phyloP scores from a whole-genome alignment of 1,140 invertebrate species.

The Monomorium pharaonis region DNA sequence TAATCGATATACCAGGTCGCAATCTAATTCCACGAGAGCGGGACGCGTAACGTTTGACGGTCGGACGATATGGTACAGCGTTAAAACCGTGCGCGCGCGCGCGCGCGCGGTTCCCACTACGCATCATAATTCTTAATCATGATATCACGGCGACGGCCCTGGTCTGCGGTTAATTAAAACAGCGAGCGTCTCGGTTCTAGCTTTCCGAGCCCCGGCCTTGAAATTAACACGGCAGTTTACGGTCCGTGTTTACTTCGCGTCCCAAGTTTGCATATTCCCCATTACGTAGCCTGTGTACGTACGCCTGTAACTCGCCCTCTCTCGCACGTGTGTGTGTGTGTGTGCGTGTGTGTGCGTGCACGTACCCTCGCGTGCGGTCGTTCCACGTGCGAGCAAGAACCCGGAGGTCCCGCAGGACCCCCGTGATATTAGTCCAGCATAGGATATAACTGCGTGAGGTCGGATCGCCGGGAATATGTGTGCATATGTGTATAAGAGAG shows the following conservation, averaged over 20 bases:
- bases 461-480: background rate
- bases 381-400: background rate
- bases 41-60: slow-evolving; percentile 13
- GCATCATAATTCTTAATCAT: slow-evolving; percentile 62
- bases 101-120: background rate
- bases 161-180: slow-evolving; percentile 65
- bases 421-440: slow-evolving; percentile 41
- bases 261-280: slow-evolving; percentile 72
- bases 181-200: slow-evolving; percentile 52
- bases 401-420: slow-evolving; percentile 15
- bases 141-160: slow-evolving; percentile 44
- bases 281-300: slow-evolving; percentile 58
- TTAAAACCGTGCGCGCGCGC: background rate
- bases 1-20: slow-evolving; percentile 39
- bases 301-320: slow-evolving; percentile 9
- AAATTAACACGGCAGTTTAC: slow-evolving; percentile 75
- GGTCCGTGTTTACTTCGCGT: slow-evolving; percentile 59
- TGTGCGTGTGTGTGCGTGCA: slow-evolving; percentile 16
- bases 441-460: background rate
- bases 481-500: background rate
- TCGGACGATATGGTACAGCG: background rate
- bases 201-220: slow-evolving; percentile 62
- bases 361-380: background rate
- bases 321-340: background rate
- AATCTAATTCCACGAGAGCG: background rate